Evolutionary conservation across 2,888 invertebrate species (phyloP).

Genomic region (Schizotus pectinicornis): DNA sequence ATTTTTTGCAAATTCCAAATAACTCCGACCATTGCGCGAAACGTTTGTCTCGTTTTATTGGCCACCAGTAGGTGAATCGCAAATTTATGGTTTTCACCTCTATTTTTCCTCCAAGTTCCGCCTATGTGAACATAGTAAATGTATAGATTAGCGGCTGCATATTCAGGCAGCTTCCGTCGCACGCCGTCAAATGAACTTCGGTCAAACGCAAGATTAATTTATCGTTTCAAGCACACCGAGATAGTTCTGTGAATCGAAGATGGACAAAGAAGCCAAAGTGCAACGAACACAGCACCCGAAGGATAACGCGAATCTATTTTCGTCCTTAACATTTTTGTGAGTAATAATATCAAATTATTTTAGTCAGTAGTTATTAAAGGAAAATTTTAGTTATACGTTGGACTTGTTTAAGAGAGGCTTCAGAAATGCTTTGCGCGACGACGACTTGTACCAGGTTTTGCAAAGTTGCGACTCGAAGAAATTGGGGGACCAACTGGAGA

Average conservation of each 20-base stretch:
- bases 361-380: not conserved
- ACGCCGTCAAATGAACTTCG: too few species aligned
- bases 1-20: too few species aligned
- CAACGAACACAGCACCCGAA: constrained; percentile 20
- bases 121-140: constrained; percentile 5
- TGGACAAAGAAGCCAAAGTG: constrained; percentile 21
- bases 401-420: constrained; percentile 69
- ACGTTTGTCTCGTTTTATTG: too few species aligned
- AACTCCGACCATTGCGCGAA: too few species aligned
- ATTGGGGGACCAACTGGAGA: constrained; percentile 49
- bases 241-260: not conserved
- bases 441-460: constrained; percentile 65
- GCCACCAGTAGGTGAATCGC: not conserved
- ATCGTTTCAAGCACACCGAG: not conserved
- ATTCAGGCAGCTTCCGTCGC: constrained; percentile 1
- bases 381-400: constrained; percentile 67
- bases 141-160: not conserved
- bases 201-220: not conserved
- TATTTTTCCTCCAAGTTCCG: not conserved
- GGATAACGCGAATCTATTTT: constrained; percentile 25
- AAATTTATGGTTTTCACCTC: too few species aligned
- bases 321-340: constrained; percentile 24
- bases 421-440: constrained; percentile 67
- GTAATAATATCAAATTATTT: not conserved
- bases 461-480: constrained; percentile 51